These are phyloP conservation scores for Pentamera pediparva DNA, from an alignment of 53 echinoderm and acorn worm genomes.

Conservation along the genomic window DNA sequence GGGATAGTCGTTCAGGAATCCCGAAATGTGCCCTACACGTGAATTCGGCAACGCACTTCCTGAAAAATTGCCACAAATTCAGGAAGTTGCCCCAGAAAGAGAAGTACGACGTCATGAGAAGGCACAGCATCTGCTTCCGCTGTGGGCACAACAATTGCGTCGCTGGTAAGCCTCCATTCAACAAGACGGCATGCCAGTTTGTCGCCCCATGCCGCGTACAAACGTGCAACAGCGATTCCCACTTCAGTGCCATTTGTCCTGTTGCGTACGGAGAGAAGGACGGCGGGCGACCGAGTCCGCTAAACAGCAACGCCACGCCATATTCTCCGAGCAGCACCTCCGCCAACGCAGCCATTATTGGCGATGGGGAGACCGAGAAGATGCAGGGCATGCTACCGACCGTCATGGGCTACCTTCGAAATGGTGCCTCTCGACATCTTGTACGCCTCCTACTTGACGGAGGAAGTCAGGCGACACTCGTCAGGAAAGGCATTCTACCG, in stretches of 20 bases:
- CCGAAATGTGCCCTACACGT: conserved; percentile 47
- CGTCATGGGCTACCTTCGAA: conserved; percentile 54
- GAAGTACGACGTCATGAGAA: conserved; percentile 47
- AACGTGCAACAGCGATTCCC: conserved; percentile 46
- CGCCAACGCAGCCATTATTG: conserved; percentile 27
- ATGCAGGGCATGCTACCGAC: conserved; percentile 58
- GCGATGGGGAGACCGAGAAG: neutral
- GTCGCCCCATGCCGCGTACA: conserved; percentile 22
- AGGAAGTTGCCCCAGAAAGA: conserved; percentile 16
- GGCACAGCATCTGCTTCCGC: conserved; percentile 28
- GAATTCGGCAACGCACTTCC: conserved; percentile 37
- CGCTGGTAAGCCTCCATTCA: conserved; percentile 42
- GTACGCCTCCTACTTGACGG: conserved; percentile 49
- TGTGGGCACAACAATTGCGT: conserved; percentile 52
- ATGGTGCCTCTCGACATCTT: conserved; percentile 39
- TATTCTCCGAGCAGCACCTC: conserved; percentile 17
- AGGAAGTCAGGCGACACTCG: conserved; percentile 35
- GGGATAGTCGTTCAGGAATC: neutral
- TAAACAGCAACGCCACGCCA: conserved; percentile 24
- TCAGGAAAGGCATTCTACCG: conserved; percentile 29
- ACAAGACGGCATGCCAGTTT: conserved; percentile 35
- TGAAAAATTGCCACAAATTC: conserved; percentile 58
- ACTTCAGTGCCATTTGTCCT: conserved; percentile 68
- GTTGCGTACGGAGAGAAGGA: conserved; percentile 47
- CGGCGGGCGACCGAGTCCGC: neutral